phyloP scores from a whole-genome alignment of 2,113 vertebrate species.

The Osmerus mordax region DNA sequence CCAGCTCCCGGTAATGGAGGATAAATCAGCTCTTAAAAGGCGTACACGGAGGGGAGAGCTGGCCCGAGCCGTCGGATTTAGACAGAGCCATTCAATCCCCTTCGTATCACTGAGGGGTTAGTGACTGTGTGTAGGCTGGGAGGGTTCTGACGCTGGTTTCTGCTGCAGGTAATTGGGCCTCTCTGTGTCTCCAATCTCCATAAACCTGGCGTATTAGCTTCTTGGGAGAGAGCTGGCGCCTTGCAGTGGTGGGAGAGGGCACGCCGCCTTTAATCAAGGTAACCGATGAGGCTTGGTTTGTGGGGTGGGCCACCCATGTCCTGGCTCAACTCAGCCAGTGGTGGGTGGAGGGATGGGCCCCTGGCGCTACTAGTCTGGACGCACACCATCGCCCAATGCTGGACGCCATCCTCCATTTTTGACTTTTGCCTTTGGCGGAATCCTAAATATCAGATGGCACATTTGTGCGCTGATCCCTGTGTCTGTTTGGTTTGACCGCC shows the following conservation, averaged over 20 bases:
- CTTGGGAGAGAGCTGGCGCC: constrained; percentile 13
- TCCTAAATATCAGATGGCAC: no score
- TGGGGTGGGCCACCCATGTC: no score
- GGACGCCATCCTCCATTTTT: no score
- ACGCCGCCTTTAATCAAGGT: constrained; percentile 50
- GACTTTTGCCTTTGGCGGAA: no score
- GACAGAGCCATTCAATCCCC: constrained; percentile 65
- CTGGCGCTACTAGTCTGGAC: no score
- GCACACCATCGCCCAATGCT: no score
- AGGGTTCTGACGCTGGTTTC: constrained; percentile 44
- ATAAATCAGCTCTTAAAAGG: constrained; percentile 70
- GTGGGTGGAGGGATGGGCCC: no score
- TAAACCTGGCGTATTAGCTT: constrained; percentile 38
- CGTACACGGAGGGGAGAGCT: constrained; percentile 46
- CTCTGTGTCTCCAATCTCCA: constrained; percentile 54
- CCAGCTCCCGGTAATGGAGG: constrained; percentile 51
- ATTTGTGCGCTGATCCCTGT: no score
- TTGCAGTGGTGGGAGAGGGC: constrained; percentile 29
- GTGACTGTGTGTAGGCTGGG: constrained; percentile 40
- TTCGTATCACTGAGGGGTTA: constrained; percentile 66
- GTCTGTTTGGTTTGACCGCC: no score
- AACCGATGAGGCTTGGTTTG: constrained; percentile 39
- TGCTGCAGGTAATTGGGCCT: constrained; percentile 62
- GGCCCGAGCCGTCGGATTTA: constrained; percentile 63
- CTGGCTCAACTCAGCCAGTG: no score